Base-by-base conservation (phyloP, 2,888 invertebrate species). In the Ctena decussata region DNA sequence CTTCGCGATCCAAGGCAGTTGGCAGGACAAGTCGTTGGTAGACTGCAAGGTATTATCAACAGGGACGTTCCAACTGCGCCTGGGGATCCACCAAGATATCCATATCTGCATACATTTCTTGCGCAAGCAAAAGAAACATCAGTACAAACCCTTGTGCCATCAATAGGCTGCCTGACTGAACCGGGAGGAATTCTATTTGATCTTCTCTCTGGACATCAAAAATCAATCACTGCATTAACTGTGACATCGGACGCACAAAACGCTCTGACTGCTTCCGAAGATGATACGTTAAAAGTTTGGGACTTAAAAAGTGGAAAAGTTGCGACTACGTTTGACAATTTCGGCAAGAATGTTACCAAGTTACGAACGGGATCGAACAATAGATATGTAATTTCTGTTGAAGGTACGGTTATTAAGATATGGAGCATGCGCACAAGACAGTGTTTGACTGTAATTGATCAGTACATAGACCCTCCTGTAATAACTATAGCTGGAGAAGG, bases 1-100 rank as follows among this genome's bases (percentile, higher is more conserved):
- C 97, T 97, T 93, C 97, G 98, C 91, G 98, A 98, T 95, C 98
- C 98, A 44, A 96, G 97, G 93, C 98, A 98, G 95, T 97, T 98
- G 93, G 98, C 97, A 92, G 97, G 98, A 2, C 97, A 98, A 87
- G 96, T 97, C 86, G 97, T 96, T 69, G 96, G 96, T 8, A 94
- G 96, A 60, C 92, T 96, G 24, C 93, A 95, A 39, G 91, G 93
- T 30, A 93, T 96, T 72, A 93, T 96, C 72, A 90, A 93, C 39
- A 86, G 91, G 65, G 95, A 94, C 73, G 79, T 93, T 3, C 95
- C 95, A 8, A 89, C 91, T 18, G 88, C 95, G 0, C 92, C 94
- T 0, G 92, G 92, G 0, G 95, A 95, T 82, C 94, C 94, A 0
- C 92, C 92, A 30, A 93, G 90, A 78, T 95, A 93, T 79, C 95